Percentiles rank a stretch among this genome's conserved stretches.
Conservation (phyloP, 2,888 invertebrate genomes). For the Sminthurinus aureus region DNA sequence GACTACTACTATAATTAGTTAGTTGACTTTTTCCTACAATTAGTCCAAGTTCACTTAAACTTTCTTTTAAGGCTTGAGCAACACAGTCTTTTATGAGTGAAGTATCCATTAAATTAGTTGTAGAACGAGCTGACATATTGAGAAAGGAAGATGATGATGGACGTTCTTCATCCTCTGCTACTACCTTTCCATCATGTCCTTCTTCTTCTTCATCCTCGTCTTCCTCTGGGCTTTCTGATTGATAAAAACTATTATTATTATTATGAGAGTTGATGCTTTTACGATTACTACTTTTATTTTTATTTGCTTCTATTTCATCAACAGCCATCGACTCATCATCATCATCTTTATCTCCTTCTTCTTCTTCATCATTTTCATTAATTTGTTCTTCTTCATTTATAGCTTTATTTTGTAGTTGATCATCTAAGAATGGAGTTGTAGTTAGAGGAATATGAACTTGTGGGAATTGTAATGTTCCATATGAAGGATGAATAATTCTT, state of each 20-base stretch:
- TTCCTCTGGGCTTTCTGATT: background rate
- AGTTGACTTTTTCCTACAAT: background rate
- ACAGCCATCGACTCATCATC: background rate
- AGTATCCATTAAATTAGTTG: background rate
- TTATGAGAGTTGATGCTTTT: background rate
- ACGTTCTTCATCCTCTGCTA: background rate
- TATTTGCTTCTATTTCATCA: background rate
- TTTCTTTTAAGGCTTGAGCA: slow-evolving; percentile 24
- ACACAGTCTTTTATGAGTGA: slow-evolving; percentile 9
- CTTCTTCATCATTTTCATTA: background rate
- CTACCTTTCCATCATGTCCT: background rate
- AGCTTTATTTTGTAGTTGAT: background rate
- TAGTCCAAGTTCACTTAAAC: slow-evolving; percentile 3
- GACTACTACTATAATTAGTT: background rate
- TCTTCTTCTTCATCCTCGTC: background rate
- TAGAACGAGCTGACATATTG: too few relatives aligned
- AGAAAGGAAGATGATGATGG: too few relatives aligned
- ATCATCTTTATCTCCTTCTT: background rate
- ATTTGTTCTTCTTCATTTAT: background rate
- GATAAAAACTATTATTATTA: background rate
- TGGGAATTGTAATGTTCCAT: slow-evolving; percentile 28
- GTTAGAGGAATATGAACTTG: background rate
- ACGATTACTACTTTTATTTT: background rate
- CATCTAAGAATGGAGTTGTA: background rate
- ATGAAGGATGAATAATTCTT: slow-evolving; percentile 30